Base-by-base conservation (phyloP, 1,140 invertebrate genomes). In the Bombus pyrosoma region DNA sequence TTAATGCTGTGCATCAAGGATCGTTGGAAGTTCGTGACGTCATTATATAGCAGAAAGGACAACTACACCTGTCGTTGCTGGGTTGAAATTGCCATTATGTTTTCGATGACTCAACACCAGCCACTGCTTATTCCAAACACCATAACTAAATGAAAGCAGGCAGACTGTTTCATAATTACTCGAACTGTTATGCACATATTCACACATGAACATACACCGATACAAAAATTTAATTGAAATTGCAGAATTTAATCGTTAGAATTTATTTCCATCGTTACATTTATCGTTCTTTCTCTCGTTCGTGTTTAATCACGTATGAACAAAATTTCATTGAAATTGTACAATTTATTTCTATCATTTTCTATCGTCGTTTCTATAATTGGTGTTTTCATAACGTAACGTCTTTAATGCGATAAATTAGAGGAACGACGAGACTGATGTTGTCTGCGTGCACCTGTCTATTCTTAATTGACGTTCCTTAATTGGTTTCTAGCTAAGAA, bases 401-500 rank as follows among this genome's bases (percentile, higher is more conserved):
- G n/a, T 12, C 1, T 2, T 76, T 41, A 78, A 32, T 66, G 66
- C 39, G 18, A 34, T 25, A 66, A 66, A 28, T 39, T 37, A n/a
- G 43, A n/a, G 4, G 28, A 15, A 18, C 47, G 59, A 22, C 15
- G 37, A 64, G 25, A 34, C 25, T 3, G 13, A 59, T 34, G 10
- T 18, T 41, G 22, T 83, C 34, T 69, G 53, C 18, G n/a, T 34
- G n/a, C 82, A 76, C 59, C 72, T 74, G 81, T 62, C 62, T 32
- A n/a, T 43, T 9, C 28, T 25, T 1, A 25, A 18, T 57, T n/a
- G 64, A 77, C 41, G n/a, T 43, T 43, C 47, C 62, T 69, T 83
- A 83, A 83, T 83, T 83, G 82, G 22, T 43, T 59, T 28, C 82
- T 18, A 32, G n/a, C 62, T 18, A 53, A 78, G 74, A 43, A 78